phyloP scores from a whole-genome alignment of 2,888 invertebrate genomes.

The Asteroscopus sphinx region DNA sequence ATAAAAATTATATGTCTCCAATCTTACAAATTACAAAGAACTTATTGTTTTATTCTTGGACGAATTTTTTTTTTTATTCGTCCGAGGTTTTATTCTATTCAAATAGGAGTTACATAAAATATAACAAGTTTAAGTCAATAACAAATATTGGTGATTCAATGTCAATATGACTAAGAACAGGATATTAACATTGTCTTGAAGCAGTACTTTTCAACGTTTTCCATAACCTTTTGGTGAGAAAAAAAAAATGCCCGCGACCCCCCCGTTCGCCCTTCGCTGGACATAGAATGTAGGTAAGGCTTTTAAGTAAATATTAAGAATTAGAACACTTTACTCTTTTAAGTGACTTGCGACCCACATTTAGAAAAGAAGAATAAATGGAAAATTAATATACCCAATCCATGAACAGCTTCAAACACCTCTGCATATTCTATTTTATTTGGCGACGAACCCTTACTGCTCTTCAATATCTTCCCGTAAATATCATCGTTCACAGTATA shows the following conservation, averaged over 20 bases:
- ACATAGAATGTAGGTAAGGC: too few species aligned
- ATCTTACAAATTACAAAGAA: slow-evolving; percentile 10
- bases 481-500: slow-evolving; percentile 86
- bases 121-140: slow-evolving; percentile 24
- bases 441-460: slow-evolving; percentile 66
- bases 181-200: background rate
- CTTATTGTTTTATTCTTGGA: too few species aligned
- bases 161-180: slow-evolving; percentile 23
- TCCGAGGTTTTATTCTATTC: slow-evolving; percentile 10
- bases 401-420: slow-evolving; percentile 82
- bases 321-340: too few species aligned
- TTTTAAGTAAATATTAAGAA: too few species aligned
- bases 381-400: slow-evolving; percentile 74
- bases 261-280: too few species aligned
- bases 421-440: slow-evolving; percentile 79
- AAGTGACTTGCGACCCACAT: too few species aligned
- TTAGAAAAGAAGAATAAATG: background rate
- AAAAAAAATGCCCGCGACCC: too few species aligned
- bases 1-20: slow-evolving; percentile 41
- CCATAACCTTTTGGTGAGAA: too few species aligned
- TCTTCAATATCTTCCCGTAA: slow-evolving; percentile 84
- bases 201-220: too few species aligned
- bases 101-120: slow-evolving; percentile 33
- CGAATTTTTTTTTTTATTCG: too few species aligned
- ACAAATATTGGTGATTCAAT: slow-evolving; percentile 30